phyloP scores from a whole-genome alignment of 2,888 invertebrate species.

The Agrotis puta region DNA sequence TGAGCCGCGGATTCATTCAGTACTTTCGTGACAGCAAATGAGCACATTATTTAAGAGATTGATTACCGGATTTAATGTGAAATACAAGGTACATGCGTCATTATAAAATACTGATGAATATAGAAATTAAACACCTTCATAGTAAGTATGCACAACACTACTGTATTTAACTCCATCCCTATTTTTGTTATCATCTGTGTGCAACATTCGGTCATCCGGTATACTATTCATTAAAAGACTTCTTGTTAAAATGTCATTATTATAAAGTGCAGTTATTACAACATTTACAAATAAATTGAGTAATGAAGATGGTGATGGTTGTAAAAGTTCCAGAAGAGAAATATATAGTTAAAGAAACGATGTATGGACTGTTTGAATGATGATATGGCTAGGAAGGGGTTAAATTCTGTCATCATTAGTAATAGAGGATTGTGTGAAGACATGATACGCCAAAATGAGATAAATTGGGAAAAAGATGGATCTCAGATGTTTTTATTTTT shows the following conservation, averaged over 20 bases:
- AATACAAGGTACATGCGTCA: background rate
- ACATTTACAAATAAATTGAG: too few species aligned
- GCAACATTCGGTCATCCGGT: too few species aligned
- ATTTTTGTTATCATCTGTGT: too few species aligned
- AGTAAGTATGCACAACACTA: too few species aligned
- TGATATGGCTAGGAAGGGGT: background rate
- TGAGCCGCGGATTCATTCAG: constrained; percentile 34
- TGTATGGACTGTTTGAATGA: background rate
- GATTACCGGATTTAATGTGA: background rate
- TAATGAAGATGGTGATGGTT: background rate
- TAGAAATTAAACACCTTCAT: too few species aligned
- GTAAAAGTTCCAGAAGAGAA: background rate
- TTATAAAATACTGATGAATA: background rate
- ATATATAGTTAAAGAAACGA: too few species aligned
- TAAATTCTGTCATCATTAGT: background rate
- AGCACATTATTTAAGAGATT: constrained; percentile 15
- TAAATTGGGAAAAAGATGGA: background rate
- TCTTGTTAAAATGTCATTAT: too few species aligned
- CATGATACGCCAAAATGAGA: background rate
- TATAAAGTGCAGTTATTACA: too few species aligned
- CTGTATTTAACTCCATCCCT: too few species aligned
- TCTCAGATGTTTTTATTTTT: background rate
- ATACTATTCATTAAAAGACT: too few species aligned
- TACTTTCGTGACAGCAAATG: constrained; percentile 20
- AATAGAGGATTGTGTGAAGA: background rate